A percentile compares a stretch with the other conserved stretches of the same genome.
Conservation (phyloP, 2,888 invertebrate species). For the Holacanthella duospinosa region DNA sequence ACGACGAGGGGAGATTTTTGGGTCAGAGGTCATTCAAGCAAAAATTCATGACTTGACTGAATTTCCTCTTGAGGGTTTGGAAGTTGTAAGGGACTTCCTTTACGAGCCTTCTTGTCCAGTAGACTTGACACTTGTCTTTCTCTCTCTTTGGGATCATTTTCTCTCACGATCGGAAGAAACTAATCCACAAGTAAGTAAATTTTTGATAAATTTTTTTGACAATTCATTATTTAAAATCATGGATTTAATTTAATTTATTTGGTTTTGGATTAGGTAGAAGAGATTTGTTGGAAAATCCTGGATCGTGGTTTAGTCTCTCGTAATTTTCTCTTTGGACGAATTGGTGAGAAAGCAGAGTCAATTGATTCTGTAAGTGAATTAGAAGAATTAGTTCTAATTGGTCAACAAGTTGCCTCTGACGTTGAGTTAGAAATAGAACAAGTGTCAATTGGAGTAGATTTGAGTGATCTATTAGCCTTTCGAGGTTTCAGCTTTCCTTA, state of each 20-base stretch:
- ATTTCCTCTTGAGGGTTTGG: not conserved
- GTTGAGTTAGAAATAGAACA: too few species aligned
- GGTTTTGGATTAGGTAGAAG: too few species aligned
- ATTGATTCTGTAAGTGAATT: not conserved
- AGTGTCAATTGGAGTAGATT: too few species aligned
- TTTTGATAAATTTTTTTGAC: too few species aligned
- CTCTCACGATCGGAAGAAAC: too few species aligned
- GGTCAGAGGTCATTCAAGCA: not conserved
- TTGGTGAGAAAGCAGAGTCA: not conserved
- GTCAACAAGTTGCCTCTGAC: too few species aligned
- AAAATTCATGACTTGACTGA: not conserved
- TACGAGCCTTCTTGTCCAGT: too few species aligned
- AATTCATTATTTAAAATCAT: too few species aligned
- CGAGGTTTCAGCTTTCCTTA: too few species aligned
- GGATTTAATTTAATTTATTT: too few species aligned
- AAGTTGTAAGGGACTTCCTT: not conserved
- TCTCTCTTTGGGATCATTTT: not conserved
- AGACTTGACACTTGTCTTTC: not conserved
- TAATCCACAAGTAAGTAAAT: too few species aligned
- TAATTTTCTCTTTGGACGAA: not conserved
- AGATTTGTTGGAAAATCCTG: not conserved
- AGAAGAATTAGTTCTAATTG: not conserved
- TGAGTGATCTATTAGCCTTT: too few species aligned
- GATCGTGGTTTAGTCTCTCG: not conserved
- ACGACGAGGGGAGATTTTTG: conserved; percentile 9